Percentiles rank a stretch among this genome's conserved stretches.
phyloP scores from a whole-genome alignment of 2,888 invertebrate species.

The Philonicus albiceps region DNA sequence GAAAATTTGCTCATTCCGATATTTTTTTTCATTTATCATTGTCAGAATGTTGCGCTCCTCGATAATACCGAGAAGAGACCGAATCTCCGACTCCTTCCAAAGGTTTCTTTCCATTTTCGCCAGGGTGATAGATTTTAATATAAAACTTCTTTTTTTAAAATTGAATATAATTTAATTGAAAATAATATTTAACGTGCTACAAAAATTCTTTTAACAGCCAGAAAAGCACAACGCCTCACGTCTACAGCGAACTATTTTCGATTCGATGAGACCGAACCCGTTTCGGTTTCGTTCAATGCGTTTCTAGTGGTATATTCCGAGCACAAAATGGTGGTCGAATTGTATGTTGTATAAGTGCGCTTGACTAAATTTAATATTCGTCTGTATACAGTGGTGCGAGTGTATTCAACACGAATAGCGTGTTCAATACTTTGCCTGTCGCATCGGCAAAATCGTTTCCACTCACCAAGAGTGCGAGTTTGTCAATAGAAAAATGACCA shows the following conservation, averaged over 20 bases:
- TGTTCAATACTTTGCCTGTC: slow-evolving; percentile 9
- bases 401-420: slow-evolving; percentile 36
- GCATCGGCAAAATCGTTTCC: slow-evolving; percentile 1
- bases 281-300: slow-evolving; percentile 11
- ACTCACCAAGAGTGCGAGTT: neutral
- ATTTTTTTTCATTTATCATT: slow-evolving; percentile 58
- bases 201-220: neutral
- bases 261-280: slow-evolving; percentile 4
- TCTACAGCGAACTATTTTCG: neutral
- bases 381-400: neutral
- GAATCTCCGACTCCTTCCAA: slow-evolving; percentile 60
- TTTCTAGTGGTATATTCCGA: neutral
- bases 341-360: neutral
- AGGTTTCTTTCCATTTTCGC: slow-evolving; percentile 59
- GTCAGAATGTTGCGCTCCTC: slow-evolving; percentile 57
- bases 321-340: neutral
- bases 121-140: slow-evolving; percentile 22
- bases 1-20: slow-evolving; percentile 60
- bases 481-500: neutral
- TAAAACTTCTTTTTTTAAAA: neutral
- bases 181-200: neutral
- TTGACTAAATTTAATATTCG: neutral
- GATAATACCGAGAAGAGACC: slow-evolving; percentile 59
- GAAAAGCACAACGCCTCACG: slow-evolving; percentile 1
- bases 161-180: neutral